Base-by-base conservation (phyloP, 2,888 invertebrate genomes). In the Oxytorus armatus region DNA sequence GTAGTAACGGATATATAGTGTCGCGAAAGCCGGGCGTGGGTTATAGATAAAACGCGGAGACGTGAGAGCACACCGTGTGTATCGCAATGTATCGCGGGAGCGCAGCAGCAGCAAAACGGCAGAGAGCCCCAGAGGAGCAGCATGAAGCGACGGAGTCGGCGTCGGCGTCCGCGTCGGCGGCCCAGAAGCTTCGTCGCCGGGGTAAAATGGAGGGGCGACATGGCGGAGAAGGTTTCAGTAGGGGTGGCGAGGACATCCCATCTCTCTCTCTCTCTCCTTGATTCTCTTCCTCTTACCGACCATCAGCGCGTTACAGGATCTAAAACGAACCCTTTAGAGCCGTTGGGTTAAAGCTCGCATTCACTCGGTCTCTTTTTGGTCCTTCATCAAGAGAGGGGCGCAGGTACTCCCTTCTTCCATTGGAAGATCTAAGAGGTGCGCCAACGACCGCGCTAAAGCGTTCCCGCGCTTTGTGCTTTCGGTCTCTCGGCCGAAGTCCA, bases 11-110 rank as follows among this genome's bases (percentile, higher is more conserved):
- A 44, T 29, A 14, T 16, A 11, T 49, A n/a, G 23, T 36, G 25
- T 53, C 63, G 51, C 63, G 69, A 66, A 77, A 69, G 75, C 68
- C 78, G 77, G 81, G 39, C 78, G 82, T 79, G 82, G 77, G 75
- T 72, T 84, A 63, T 69, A 75, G 80, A 83, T 75, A 66, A n/a
- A 72, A 77, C 77, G 81, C 79, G 75, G 82, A 82, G 84, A 84
- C 78, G 81, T 75, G 74, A 59, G 77, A 73, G 23, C 57, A 76
- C 69, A 77, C 77, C 76, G 82, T 77, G 88, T 90, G 90, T 90
- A 91, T 91, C 90, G 91, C 90, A 89, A 90, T 90, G 90, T 90
- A 90, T 91, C 91, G 91, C 88, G 88, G 86, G 84, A 84, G 83
- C 85, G 85, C 83, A 82, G 83, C 75, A 53, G 66, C 33, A 75